These are phyloP conservation scores for Gadopsis bispinosus DNA, from an alignment of 2,797 vertebrate species.

Conservation along the genomic window DNA sequence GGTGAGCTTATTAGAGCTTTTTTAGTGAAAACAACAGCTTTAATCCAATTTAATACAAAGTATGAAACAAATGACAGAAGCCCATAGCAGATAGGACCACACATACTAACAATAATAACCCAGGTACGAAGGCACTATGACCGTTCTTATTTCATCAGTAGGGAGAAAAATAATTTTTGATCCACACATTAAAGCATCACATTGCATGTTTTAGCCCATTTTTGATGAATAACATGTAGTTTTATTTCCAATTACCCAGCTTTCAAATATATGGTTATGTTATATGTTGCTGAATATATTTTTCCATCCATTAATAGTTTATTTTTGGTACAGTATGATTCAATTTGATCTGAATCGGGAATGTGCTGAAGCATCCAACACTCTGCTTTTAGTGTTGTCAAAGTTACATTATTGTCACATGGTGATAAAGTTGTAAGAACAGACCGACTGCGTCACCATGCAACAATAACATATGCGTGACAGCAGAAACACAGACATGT, in stretches of 20 bases:
- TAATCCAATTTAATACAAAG: background rate
- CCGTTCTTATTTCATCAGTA: background rate
- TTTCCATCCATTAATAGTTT: background rate
- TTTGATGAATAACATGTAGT: background rate
- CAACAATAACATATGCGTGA: background rate
- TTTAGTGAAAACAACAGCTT: background rate
- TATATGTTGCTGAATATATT: background rate
- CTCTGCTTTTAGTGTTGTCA: background rate
- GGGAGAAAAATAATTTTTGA: background rate
- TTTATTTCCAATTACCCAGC: background rate
- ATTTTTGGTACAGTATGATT: background rate
- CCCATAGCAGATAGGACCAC: background rate
- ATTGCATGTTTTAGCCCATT: background rate
- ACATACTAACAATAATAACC: background rate
- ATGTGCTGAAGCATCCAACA: background rate
- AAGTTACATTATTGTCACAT: background rate
- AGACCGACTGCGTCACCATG: background rate
- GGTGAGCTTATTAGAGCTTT: background rate
- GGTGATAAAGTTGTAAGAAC: background rate
- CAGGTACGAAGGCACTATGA: background rate
- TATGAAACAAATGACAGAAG: background rate
- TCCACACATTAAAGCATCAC: background rate
- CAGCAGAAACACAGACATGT: too few species aligned
- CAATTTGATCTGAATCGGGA: background rate
- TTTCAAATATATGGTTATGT: background rate